phyloP scores from a whole-genome alignment of 2,888 invertebrate species.

The Zonitis immaculata region DNA sequence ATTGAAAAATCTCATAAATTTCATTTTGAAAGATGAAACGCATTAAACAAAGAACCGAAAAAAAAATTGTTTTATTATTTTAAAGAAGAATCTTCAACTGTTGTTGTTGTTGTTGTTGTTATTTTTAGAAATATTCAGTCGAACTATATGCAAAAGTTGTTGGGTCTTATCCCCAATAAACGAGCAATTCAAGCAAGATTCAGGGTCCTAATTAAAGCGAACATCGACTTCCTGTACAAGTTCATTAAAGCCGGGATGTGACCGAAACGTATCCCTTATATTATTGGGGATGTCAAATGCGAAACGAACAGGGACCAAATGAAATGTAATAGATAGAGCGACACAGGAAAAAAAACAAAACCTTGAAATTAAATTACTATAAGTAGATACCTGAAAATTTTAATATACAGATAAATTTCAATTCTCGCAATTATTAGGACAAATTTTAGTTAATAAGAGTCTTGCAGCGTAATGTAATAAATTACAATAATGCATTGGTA shows the following conservation, averaged over 20 bases:
- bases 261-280: conserved; percentile 24
- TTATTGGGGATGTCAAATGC: conserved; percentile 23
- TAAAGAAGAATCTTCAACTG: no score
- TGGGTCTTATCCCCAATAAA: conserved; percentile 21
- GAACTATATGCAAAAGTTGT: conserved; percentile 26
- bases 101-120: conserved; percentile 6
- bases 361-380: no score
- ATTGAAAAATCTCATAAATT: background rate
- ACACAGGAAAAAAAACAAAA: no score
- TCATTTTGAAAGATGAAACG: no score
- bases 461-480: background rate
- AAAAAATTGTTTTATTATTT: background rate
- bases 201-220: conserved; percentile 38
- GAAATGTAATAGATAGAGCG: background rate
- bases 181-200: conserved; percentile 14
- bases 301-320: background rate
- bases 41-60: no score
- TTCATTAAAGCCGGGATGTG: conserved; percentile 34
- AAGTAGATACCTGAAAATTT: no score
- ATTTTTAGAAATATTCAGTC: conserved; percentile 22
- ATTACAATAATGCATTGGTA: background rate
- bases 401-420: no score
- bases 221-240: conserved; percentile 38
- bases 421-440: no score
- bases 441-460: background rate